phyloP scores from a whole-genome alignment of 2,888 invertebrate genomes.

The Drosophila anomelani region DNA sequence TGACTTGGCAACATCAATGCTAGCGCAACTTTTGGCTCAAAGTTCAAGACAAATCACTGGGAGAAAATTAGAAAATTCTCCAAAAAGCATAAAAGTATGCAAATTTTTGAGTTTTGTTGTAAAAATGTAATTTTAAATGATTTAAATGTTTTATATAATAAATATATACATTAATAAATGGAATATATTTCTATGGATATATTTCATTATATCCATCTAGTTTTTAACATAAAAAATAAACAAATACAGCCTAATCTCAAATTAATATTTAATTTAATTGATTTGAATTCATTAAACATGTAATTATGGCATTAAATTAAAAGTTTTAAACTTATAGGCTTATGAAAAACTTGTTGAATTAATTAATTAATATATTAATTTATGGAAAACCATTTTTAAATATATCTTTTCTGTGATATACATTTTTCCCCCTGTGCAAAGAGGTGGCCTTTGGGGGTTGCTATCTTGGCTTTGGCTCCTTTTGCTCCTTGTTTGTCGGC shows the following conservation, averaged over 20 bases:
- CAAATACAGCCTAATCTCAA: neutral
- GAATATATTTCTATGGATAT: too few species aligned
- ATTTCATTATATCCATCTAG: neutral
- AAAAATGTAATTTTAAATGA: neutral
- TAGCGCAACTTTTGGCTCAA: conserved; percentile 39
- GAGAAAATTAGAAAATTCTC: neutral
- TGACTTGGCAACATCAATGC: conserved; percentile 45
- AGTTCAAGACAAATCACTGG: conserved; percentile 30
- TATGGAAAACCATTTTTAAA: too few species aligned
- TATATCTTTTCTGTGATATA: too few species aligned
- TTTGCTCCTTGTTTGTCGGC: conserved; percentile 27
- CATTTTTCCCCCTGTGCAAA: neutral
- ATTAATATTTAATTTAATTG: too few species aligned
- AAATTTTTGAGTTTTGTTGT: neutral
- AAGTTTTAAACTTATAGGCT: too few species aligned
- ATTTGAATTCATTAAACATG: too few species aligned
- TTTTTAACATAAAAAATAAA: neutral
- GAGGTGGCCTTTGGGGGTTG: conserved; percentile 5
- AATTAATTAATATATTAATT: too few species aligned
- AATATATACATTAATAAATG: neutral
- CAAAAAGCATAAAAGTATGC: neutral
- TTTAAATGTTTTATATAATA: neutral
- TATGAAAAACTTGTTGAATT: too few species aligned
- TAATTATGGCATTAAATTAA: too few species aligned
- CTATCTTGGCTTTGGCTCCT: conserved; percentile 1